Evolutionary conservation across 2,888 invertebrate genomes (phyloP), one percentile per base, ranked within the genome.

Genomic region (Philopedon plagiatum): DNA sequence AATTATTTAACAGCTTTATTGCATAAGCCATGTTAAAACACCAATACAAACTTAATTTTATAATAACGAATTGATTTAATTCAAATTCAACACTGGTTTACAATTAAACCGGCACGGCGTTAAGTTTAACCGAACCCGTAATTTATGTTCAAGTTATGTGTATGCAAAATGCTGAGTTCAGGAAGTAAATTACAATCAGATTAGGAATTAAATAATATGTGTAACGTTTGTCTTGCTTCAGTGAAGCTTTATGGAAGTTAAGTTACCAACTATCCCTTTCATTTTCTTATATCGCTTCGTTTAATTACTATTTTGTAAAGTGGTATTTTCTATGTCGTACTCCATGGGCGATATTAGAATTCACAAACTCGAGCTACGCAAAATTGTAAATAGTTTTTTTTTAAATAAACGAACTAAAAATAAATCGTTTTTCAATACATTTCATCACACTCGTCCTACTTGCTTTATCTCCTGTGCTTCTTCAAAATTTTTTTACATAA

Each of bases 161-260:
- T 19, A 44, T 19, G 44, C 19, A 44, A 44, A 19, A 2, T 19
- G 9, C 19, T 9, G 9, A 44, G 19, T 44, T 44, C 44, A 44
- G 44, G 44, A 44, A 44, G 44, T 21, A 44, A 44, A 44, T 19
- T 44, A 44, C 19, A 44, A 19, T 21, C 1, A 44, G 19, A 44
- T 44, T 44, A 3, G 9, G 8, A 44, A 44, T 44, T 44, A 19
- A 44, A 19, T 21, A 44, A 44, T 21, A 44, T 44, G 44, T 44
- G 44, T 44, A 44, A 44, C 44, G 44, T 44, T 44, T 19, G 44
- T 44, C 21, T 44, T 19, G 44, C 9, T 44, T 19, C 44, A 44
- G 44, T 44, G 44, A 21, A 44, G 13, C 44, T 19, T 44, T 44
- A 44, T 44, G 19, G 21, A 19, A 0, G 1, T 19, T 2, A 19